A percentile compares a stretch with the other conserved stretches of the same genome.
phyloP scores from a whole-genome alignment of 1,140 invertebrate species.

The Dinoponera quadriceps region DNA sequence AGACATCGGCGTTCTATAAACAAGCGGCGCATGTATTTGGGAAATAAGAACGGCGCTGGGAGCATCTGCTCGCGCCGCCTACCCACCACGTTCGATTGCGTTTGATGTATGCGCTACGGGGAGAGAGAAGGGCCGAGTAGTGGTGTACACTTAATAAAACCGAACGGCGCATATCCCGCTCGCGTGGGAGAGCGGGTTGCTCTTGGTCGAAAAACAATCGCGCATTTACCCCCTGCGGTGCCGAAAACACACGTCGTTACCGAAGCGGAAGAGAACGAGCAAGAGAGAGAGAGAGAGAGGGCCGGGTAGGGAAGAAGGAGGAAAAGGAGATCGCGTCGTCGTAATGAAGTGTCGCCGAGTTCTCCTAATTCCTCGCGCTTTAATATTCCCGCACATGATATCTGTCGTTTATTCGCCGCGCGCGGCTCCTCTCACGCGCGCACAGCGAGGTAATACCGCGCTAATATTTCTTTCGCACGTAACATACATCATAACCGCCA shows the following conservation, averaged over 20 bases:
- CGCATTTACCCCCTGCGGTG: conserved; percentile 67
- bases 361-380: background rate
- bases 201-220: conserved; percentile 67
- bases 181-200: conserved; percentile 13
- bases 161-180: conserved; percentile 38
- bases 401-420: no score
- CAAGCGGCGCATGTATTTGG: conserved; percentile 49
- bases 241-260: conserved; percentile 23
- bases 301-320: no score
- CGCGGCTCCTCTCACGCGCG: background rate
- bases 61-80: conserved; percentile 1
- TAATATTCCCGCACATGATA: conserved; percentile 1
- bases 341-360: background rate
- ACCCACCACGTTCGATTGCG: conserved; percentile 1
- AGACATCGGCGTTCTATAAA: conserved; percentile 68
- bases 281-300: background rate
- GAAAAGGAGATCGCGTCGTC: no score
- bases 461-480: background rate
- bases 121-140: background rate
- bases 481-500: background rate
- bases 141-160: conserved; percentile 37
- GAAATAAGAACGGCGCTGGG: conserved; percentile 38
- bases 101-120: conserved; percentile 19
- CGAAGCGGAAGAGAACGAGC: background rate
- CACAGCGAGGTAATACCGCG: background rate